Base-by-base conservation (phyloP, 2,113 vertebrate species). In the Opisthocomus hoazin region DNA sequence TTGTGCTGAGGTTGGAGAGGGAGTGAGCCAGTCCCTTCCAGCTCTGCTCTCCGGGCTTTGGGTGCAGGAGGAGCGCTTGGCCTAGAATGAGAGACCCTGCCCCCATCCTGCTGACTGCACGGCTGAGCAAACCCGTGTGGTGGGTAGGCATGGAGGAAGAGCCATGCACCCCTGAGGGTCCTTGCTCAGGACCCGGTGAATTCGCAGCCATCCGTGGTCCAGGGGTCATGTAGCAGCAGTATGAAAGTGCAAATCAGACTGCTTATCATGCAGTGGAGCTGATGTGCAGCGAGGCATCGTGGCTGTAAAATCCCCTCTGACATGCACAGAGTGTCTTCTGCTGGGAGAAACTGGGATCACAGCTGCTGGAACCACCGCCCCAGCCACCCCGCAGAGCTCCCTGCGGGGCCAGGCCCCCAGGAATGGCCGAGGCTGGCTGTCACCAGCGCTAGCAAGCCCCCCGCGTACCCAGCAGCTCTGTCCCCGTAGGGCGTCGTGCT, bases 291-390 rank as follows among this genome's bases (percentile, higher is more conserved):
- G 39, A 76, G 79, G 57, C 83, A 89, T n/a, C 45, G 57, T 39
- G 73, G 57, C 74, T 82, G 53, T 79, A 82, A 94, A 75, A 91
- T 93, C 66, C 60, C 43, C 91, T 87, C 56, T 75, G 74, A 87
- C 57, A 53, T 12, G 45, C 81, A 87, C 61, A 84, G 63, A 88
- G 53, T 65, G 84, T 93, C 63, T 92, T 92, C 89, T 94, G 58
- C 94, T 89, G 81, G 81, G 84, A 86, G 78, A 90, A 84, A 46
- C 51, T 86, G 84, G 82, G 53, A 93, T 94, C 77, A 73, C 84
- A 87, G 89, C 65, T 3, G 0, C 77, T 39, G 87, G 66, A 43
- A 71, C 61, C 18, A 53, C 6, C 24, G 45, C 17, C 30, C 32
- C 53, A 21, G 6, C 32, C 69, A 39, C 45, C 30, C 26, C 4